Evolutionary conservation across 2,113 vertebrate genomes (phyloP).

Genomic region (Furnarius figulus): DNA sequence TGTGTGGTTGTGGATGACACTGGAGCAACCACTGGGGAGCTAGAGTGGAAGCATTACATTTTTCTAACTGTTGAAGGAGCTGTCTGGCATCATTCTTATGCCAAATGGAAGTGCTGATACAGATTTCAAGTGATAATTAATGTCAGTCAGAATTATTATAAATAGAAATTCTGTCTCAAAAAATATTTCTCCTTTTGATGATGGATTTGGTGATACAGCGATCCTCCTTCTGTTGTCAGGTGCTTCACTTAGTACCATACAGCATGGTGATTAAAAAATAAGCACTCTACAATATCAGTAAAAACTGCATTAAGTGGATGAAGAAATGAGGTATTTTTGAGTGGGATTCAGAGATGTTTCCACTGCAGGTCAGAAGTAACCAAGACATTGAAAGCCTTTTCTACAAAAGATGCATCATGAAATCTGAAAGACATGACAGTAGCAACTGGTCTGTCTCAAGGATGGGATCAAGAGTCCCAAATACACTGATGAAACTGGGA

Average conservation of each 20-base stretch:
- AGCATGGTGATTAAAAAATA: not conserved
- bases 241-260: not conserved
- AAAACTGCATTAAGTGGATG: not conserved
- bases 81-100: not conserved
- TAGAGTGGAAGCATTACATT: not conserved
- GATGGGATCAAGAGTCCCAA: not conserved
- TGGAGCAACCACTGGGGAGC: not conserved
- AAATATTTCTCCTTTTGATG: not conserved
- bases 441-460: not conserved
- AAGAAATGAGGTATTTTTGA: not conserved
- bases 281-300: not conserved
- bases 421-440: not conserved
- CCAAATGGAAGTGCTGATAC: constrained; percentile 9
- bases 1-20: rapidly evolving
- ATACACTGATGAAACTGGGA: rapidly evolving
- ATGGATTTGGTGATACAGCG: not conserved
- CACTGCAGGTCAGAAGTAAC: not conserved
- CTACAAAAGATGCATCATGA: not conserved
- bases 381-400: not conserved
- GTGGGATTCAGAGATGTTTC: not conserved
- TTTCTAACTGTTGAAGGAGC: not conserved
- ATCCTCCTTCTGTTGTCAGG: not conserved
- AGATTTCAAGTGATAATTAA: constrained; percentile 15
- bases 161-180: not conserved
- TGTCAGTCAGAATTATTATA: constrained; percentile 20